Conservation (phyloP, 2,113 vertebrate species). For the Cryptotis parvus region DNA sequence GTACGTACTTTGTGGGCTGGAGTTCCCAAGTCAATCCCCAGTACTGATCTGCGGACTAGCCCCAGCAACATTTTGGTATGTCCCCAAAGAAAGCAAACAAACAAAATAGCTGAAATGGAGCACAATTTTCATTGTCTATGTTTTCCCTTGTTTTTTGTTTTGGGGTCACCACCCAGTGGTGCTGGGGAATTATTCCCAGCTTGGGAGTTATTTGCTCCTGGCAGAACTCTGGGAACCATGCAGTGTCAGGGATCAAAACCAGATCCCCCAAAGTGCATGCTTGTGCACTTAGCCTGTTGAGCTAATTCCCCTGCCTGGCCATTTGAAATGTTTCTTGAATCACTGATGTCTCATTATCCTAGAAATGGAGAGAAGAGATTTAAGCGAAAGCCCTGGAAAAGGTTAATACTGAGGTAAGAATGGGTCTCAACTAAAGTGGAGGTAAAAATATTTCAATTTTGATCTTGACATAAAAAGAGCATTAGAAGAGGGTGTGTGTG, state of each 20-base stretch:
- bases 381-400: background rate
- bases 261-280: background rate
- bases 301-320: background rate
- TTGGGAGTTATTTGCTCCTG: too few relatives aligned
- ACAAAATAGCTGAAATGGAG: background rate
- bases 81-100: too few relatives aligned
- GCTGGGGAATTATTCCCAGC: too few relatives aligned
- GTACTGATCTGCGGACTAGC: too few relatives aligned
- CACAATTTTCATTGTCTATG: background rate
- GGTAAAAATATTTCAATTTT: background rate
- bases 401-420: background rate
- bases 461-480: background rate
- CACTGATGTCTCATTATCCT: background rate
- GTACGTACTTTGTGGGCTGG: too few relatives aligned
- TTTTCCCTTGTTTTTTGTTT: background rate
- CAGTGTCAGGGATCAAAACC: background rate
- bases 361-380: background rate
- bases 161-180: background rate
- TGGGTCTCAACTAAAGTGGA: background rate
- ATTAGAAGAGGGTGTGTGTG: too few relatives aligned
- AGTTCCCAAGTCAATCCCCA: too few relatives aligned
- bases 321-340: conserved; percentile 17
- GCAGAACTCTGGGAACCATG: background rate
- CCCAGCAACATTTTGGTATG: too few relatives aligned
- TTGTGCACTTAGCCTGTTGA: background rate